Evolutionary conservation across 2,888 invertebrate species (phyloP).

Genomic region (Eucera pruinosa): DNA sequence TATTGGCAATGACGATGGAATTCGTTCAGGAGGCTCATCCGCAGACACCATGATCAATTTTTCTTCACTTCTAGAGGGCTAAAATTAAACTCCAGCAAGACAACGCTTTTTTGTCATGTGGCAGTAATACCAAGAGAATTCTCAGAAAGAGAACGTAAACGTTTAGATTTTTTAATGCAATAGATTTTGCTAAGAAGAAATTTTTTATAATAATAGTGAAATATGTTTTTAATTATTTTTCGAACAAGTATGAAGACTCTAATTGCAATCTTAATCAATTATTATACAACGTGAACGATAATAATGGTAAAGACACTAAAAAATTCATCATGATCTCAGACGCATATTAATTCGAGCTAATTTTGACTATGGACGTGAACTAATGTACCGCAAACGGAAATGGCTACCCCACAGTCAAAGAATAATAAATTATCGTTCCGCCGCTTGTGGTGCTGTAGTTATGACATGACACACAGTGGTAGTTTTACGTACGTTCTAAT

Average conservation of each 20-base stretch:
- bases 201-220: too few species aligned
- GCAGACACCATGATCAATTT: conserved; percentile 40
- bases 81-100: conserved; percentile 42
- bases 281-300: too few species aligned
- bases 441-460: background rate
- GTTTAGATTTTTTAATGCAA: too few species aligned
- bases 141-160: background rate
- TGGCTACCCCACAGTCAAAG: background rate
- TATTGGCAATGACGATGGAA: conserved; percentile 15
- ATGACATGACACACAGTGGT: background rate
- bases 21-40: conserved; percentile 19
- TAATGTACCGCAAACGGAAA: conserved; percentile 30
- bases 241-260: background rate
- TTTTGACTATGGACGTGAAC: background rate
- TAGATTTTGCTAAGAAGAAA: too few species aligned
- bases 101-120: conserved; percentile 34
- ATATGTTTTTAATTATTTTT: background rate
- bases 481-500: background rate
- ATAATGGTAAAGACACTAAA: too few species aligned
- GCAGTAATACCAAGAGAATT: conserved; percentile 22
- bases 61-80: conserved; percentile 35
- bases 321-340: background rate
- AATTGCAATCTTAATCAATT: background rate
- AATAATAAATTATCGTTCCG: conserved; percentile 29
- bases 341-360: conserved; percentile 1